Evolutionary conservation across 2,888 invertebrate species (phyloP).

Genomic region (Agonum fuliginosum): DNA sequence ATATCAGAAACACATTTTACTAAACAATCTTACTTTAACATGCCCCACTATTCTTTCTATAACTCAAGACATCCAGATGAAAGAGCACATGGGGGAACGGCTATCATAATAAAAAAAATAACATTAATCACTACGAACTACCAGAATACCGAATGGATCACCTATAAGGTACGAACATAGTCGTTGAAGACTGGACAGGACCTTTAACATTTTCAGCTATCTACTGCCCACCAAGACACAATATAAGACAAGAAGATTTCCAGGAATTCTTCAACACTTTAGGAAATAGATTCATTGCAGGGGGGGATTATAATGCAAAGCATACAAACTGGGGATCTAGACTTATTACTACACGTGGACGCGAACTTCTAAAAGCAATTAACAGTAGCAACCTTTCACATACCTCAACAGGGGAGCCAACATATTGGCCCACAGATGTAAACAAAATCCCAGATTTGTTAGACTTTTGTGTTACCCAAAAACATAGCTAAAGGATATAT

Average conservation of each 20-base stretch:
- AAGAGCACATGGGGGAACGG: neutral
- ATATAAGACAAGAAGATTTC: constrained; percentile 60
- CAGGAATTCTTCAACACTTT: constrained; percentile 48
- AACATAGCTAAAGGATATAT: constrained; percentile 54
- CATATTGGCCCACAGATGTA: constrained; percentile 63
- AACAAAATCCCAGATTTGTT: constrained; percentile 62
- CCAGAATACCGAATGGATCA: constrained; percentile 1
- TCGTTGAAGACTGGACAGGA: neutral
- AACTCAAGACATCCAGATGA: neutral
- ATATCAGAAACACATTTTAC: constrained; percentile 1
- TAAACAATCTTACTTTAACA: neutral
- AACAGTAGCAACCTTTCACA: neutral
- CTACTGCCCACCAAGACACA: constrained; percentile 61
- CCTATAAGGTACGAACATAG: too few species aligned
- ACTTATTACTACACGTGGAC: neutral
- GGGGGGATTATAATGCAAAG: constrained; percentile 62
- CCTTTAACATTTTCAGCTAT: neutral
- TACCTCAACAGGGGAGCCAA: constrained; percentile 61
- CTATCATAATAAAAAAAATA: neutral
- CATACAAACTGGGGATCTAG: constrained; percentile 4
- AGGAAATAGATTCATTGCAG: constrained; percentile 60
- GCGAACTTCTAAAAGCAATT: constrained; percentile 3
- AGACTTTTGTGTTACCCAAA: constrained; percentile 56
- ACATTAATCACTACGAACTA: neutral
- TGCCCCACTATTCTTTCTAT: neutral